Evolutionary conservation across 2,113 vertebrate species (phyloP).

Genomic region (Equus przewalskii): DNA sequence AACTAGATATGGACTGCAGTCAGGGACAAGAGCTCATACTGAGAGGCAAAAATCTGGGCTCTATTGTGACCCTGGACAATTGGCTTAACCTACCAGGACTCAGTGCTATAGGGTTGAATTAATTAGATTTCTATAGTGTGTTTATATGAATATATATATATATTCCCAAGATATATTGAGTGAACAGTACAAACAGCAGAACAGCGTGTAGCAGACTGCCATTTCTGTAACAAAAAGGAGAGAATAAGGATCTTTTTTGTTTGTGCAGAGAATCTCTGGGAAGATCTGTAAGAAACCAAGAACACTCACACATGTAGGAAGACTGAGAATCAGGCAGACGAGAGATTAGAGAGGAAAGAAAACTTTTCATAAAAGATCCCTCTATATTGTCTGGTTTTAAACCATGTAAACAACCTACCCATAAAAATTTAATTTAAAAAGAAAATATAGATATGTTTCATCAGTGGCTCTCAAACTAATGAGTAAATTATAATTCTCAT

Average conservation of each 20-base stretch:
- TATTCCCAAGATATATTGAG: rapidly evolving
- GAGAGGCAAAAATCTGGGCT: not conserved
- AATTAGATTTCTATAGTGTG: not conserved
- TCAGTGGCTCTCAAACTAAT: not conserved
- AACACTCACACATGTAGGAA: rapidly evolving
- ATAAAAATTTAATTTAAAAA: not conserved
- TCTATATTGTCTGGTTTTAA: not conserved
- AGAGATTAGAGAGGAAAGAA: not conserved
- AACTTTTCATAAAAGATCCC: not conserved
- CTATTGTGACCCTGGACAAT: not conserved
- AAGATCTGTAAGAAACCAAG: rapidly evolving
- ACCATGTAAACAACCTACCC: not conserved
- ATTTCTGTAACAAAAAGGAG: rapidly evolving
- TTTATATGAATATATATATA: not conserved
- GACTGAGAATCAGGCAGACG: not conserved
- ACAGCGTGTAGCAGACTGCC: rapidly evolving
- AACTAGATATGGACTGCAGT: rapidly evolving
- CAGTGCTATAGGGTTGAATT: not conserved
- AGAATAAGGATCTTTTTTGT: rapidly evolving
- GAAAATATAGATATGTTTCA: not conserved
- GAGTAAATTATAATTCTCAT: not conserved
- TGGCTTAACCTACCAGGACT: not conserved
- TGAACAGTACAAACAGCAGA: not conserved
- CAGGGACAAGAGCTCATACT: not conserved
- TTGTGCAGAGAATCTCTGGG: not conserved